Evolutionary conservation across 1,140 invertebrate genomes (phyloP).

Genomic region (Brachionus plicatilis): DNA sequence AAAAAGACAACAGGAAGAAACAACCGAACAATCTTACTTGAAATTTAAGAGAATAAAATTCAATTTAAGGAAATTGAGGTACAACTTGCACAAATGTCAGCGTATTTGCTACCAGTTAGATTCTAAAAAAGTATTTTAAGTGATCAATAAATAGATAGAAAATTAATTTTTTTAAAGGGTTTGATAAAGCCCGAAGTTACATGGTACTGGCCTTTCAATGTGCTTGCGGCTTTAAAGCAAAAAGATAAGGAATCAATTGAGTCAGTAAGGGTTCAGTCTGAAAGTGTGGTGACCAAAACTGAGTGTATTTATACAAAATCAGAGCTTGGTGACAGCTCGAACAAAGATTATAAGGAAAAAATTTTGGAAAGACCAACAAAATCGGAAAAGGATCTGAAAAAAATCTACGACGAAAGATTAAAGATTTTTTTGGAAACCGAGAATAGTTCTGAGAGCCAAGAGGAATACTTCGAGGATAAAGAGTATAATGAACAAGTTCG

Average conservation of each 20-base stretch:
- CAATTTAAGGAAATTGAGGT: slow-evolving; percentile 8
- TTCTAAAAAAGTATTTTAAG: background rate
- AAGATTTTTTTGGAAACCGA: background rate
- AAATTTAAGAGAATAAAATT: slow-evolving; percentile 11
- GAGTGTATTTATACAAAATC: background rate
- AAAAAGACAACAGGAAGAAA: background rate
- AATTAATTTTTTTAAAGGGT: background rate
- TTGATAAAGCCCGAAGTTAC: slow-evolving; percentile 2
- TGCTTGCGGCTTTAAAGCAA: background rate
- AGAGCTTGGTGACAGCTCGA: background rate
- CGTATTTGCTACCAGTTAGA: slow-evolving; percentile 16
- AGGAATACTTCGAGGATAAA: background rate
- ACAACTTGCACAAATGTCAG: slow-evolving; percentile 34
- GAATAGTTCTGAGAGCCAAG: background rate
- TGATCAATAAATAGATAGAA: background rate
- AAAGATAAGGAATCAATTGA: background rate
- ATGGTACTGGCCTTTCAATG: slow-evolving; percentile 19
- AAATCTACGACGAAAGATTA: background rate
- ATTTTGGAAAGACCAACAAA: background rate
- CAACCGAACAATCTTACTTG: background rate
- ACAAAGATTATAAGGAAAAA: background rate
- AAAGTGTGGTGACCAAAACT: background rate
- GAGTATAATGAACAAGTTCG: background rate
- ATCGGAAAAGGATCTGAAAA: background rate
- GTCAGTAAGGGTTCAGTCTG: background rate